These are phyloP conservation scores for Macroglossus sobrinus DNA, from an alignment of 2,113 vertebrate species.

Conservation along the genomic window DNA sequence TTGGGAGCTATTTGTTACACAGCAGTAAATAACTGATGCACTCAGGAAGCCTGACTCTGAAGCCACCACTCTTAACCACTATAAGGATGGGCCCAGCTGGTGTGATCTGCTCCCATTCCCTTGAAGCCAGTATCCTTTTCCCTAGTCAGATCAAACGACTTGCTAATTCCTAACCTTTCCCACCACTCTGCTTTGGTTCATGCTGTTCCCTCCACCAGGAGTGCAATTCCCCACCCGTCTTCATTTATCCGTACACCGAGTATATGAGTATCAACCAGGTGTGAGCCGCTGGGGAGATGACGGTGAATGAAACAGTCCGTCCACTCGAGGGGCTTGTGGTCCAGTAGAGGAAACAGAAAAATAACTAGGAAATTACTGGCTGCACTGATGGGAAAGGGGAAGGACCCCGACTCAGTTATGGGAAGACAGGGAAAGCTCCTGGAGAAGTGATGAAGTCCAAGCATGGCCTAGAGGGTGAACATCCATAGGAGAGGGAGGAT, in stretches of 20 bases:
- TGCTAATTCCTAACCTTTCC: neutral
- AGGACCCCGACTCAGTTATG: neutral
- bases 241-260: neutral
- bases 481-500: neutral
- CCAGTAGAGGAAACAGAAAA: neutral
- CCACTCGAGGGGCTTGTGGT: neutral
- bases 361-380: neutral
- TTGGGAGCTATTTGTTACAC: neutral
- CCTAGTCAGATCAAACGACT: neutral
- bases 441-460: neutral
- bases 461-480: neutral
- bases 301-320: neutral
- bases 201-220: neutral
- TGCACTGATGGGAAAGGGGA: neutral
- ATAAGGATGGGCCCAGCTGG: neutral
- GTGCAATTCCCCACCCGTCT: neutral
- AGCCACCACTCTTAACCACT: neutral
- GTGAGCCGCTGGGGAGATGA: neutral
- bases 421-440: neutral
- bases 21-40: neutral
- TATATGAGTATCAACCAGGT: neutral
- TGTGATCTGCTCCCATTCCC: neutral
- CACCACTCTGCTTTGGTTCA: neutral
- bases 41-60: neutral
- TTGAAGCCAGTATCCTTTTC: neutral